A percentile compares a stretch with the other conserved stretches of the same genome.
These are phyloP conservation scores for Mionectes olivaceus DNA, from an alignment of 2,797 vertebrate genomes.

Conservation along the genomic window DNA sequence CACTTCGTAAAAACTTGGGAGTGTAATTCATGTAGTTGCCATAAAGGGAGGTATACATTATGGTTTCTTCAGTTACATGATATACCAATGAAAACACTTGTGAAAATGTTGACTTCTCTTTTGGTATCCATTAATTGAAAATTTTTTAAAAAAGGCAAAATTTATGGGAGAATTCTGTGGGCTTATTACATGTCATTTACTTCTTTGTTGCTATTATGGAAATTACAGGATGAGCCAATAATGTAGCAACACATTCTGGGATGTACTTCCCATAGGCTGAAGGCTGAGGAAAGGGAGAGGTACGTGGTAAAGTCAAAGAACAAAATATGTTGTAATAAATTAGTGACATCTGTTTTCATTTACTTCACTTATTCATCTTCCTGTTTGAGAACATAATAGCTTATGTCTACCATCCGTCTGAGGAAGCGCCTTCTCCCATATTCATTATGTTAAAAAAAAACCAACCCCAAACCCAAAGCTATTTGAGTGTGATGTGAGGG, in stretches of 20 bases:
- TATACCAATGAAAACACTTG: neutral
- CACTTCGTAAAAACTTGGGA: conserved; percentile 44
- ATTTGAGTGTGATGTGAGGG: neutral
- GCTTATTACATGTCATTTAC: neutral
- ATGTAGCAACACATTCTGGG: neutral
- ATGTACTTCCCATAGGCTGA: neutral
- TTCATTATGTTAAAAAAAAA: neutral
- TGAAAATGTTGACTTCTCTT: neutral
- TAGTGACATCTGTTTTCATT: conserved; percentile 13
- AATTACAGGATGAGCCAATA: neutral
- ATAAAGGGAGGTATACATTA: neutral
- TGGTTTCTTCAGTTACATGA: neutral
- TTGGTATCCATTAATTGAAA: neutral
- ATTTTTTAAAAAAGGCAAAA: neutral
- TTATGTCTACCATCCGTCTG: neutral
- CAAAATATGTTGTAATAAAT: neutral
- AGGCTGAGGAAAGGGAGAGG: neutral
- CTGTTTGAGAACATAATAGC: neutral
- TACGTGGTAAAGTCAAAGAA: neutral
- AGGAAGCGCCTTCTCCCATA: neutral
- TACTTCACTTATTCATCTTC: neutral
- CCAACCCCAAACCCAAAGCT: neutral
- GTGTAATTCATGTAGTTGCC: neutral
- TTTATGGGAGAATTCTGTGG: neutral
- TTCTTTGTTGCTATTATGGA: neutral